phyloP scores from a whole-genome alignment of 2,797 vertebrate genomes.

The Sebastes miniatus region DNA sequence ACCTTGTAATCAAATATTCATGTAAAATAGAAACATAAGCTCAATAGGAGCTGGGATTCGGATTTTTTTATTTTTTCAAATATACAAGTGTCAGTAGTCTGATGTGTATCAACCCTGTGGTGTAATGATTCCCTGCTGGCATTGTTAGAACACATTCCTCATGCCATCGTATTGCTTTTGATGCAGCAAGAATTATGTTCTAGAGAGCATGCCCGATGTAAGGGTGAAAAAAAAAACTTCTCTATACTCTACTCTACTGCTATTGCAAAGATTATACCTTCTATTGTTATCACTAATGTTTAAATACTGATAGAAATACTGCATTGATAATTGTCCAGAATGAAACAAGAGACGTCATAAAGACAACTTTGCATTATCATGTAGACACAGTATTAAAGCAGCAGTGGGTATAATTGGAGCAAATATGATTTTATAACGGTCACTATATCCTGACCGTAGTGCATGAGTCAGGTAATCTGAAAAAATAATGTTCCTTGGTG shows the following conservation, averaged over 20 bases:
- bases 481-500: too few species aligned
- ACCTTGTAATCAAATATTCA: slow-evolving; percentile 53
- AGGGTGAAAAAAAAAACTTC: neutral
- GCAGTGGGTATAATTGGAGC: too few species aligned
- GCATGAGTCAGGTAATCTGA: too few species aligned
- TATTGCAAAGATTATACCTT: neutral
- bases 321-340: neutral
- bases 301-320: neutral
- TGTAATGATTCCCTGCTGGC: neutral
- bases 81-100: slow-evolving; percentile 3
- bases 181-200: neutral
- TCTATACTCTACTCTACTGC: neutral
- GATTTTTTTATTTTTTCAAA: slow-evolving; percentile 2
- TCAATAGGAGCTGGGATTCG: slow-evolving; percentile 4
- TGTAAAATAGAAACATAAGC: slow-evolving; percentile 31
- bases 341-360: neutral
- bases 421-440: too few species aligned
- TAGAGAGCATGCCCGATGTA: neutral
- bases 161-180: neutral
- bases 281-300: neutral
- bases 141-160: neutral
- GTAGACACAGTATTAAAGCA: neutral
- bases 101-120: neutral
- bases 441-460: too few species aligned
- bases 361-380: slow-evolving; percentile 1